Conservation (phyloP, 2,888 invertebrate species). For the Mesorhabditis sp. region DNA sequence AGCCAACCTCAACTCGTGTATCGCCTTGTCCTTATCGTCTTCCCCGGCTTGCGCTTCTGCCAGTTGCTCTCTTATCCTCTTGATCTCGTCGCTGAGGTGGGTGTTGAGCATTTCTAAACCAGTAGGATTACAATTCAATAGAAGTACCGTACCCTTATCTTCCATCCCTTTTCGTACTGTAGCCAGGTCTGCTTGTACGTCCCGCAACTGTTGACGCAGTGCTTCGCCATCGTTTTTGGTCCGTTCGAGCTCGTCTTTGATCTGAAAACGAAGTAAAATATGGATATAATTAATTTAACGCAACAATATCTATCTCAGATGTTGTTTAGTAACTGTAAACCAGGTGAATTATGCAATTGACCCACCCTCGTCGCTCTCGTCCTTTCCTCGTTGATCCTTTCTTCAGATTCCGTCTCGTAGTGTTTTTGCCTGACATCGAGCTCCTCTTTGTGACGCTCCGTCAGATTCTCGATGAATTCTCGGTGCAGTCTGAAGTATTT, state of each 20-base stretch:
- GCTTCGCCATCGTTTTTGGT: slow-evolving; percentile 23
- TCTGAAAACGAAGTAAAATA: not conserved
- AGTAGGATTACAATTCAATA: slow-evolving; percentile 1
- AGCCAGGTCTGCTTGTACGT: slow-evolving; percentile 21
- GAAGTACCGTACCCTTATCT: slow-evolving; percentile 20
- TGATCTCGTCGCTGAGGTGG: slow-evolving; percentile 13
- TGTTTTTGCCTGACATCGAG: slow-evolving; percentile 22
- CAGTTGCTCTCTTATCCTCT: slow-evolving; percentile 1
- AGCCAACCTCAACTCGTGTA: not conserved
- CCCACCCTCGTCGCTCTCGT: slow-evolving; percentile 12
- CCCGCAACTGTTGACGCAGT: slow-evolving; percentile 19
- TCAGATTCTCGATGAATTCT: slow-evolving; percentile 38
- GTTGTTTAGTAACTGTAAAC: too few relatives aligned
- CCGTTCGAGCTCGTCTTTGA: slow-evolving; percentile 20
- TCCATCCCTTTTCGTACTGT: slow-evolving; percentile 23
- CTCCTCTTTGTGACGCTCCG: slow-evolving; percentile 32
- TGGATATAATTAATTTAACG: not conserved
- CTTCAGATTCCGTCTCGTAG: slow-evolving; percentile 13
- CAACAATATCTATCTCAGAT: not conserved
- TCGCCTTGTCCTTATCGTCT: not conserved
- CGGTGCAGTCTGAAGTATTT: slow-evolving; percentile 26
- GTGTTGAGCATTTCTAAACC: slow-evolving; percentile 10
- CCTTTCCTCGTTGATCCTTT: slow-evolving; percentile 12
- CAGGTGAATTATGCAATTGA: slow-evolving; percentile 3
- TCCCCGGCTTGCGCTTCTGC: not conserved